Evolutionary conservation across 2,888 invertebrate genomes (phyloP).

Genomic region (Drosophila anceps): DNA sequence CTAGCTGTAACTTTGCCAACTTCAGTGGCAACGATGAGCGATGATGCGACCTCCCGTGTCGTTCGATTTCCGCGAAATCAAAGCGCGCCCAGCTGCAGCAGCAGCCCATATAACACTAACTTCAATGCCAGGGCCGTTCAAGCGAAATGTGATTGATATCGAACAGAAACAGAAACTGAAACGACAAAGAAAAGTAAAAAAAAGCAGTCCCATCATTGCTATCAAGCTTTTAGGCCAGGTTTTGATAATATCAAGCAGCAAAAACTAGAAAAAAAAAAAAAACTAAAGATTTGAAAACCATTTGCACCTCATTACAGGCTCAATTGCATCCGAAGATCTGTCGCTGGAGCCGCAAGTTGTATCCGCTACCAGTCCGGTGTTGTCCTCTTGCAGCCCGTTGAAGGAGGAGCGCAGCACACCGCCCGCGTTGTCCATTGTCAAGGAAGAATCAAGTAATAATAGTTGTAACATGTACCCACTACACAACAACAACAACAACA

Average conservation of each 20-base stretch:
- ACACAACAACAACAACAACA: slow-evolving; percentile 81
- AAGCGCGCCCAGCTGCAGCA: slow-evolving; percentile 77
- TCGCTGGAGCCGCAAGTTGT: slow-evolving; percentile 88
- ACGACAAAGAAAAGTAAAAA: neutral
- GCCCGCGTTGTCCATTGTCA: slow-evolving; percentile 88
- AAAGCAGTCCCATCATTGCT: slow-evolving; percentile 1
- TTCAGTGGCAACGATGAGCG: slow-evolving; percentile 63
- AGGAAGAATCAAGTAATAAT: slow-evolving; percentile 91
- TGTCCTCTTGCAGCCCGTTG: slow-evolving; percentile 87
- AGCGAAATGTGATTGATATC: slow-evolving; percentile 78
- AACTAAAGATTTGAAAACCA: slow-evolving; percentile 13
- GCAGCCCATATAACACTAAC: slow-evolving; percentile 63
- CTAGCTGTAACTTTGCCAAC: slow-evolving; percentile 19
- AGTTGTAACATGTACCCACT: slow-evolving; percentile 86
- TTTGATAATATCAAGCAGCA: slow-evolving; percentile 7
- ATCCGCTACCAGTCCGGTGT: slow-evolving; percentile 85
- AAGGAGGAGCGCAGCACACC: slow-evolving; percentile 90
- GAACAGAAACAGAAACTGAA: neutral
- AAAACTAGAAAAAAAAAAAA: neutral
- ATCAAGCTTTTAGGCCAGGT: slow-evolving; percentile 27
- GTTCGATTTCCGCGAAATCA: slow-evolving; percentile 83
- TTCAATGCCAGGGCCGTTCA: slow-evolving; percentile 65
- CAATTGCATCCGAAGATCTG: slow-evolving; percentile 92
- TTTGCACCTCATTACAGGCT: slow-evolving; percentile 87
- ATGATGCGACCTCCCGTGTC: slow-evolving; percentile 82